phyloP scores from a whole-genome alignment of 2,113 vertebrate species.

The Ceratotherium simum region DNA sequence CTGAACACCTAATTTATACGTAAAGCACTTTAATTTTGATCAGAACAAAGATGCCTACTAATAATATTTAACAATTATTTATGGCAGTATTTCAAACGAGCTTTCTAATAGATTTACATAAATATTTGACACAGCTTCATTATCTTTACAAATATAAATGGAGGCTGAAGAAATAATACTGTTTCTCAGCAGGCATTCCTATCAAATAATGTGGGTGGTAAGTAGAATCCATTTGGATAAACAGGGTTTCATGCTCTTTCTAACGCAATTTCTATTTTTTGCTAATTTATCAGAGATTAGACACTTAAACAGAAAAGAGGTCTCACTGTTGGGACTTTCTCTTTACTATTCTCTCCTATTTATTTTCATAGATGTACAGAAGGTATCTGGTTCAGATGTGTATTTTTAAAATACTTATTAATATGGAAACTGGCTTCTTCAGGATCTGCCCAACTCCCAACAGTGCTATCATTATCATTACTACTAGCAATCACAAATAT shows the following conservation, averaged over 20 bases:
- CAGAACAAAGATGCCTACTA: conserved; percentile 23
- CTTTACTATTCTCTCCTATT: neutral
- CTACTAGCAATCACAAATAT: neutral
- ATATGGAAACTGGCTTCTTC: neutral
- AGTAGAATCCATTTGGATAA: conserved; percentile 51
- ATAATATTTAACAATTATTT: conserved; percentile 57
- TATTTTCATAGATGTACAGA: neutral
- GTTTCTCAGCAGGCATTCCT: neutral
- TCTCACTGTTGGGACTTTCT: neutral
- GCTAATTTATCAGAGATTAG: neutral
- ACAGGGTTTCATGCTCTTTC: neutral
- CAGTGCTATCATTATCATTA: neutral
- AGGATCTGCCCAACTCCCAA: neutral
- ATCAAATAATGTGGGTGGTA: neutral
- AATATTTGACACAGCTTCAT: conserved; percentile 49
- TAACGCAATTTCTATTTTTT: neutral
- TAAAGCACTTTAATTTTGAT: conserved; percentile 32
- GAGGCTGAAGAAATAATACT: neutral
- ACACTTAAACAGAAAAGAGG: neutral
- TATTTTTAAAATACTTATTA: neutral
- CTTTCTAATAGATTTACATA: conserved; percentile 42
- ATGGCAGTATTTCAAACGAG: conserved; percentile 7
- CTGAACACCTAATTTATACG: conserved; percentile 48
- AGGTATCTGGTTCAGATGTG: neutral
- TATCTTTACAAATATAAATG: conserved; percentile 44